A percentile compares a stretch with the other conserved stretches of the same genome.
phyloP scores from a whole-genome alignment of 2,888 invertebrate species.

The Trichopria drosophilae region DNA sequence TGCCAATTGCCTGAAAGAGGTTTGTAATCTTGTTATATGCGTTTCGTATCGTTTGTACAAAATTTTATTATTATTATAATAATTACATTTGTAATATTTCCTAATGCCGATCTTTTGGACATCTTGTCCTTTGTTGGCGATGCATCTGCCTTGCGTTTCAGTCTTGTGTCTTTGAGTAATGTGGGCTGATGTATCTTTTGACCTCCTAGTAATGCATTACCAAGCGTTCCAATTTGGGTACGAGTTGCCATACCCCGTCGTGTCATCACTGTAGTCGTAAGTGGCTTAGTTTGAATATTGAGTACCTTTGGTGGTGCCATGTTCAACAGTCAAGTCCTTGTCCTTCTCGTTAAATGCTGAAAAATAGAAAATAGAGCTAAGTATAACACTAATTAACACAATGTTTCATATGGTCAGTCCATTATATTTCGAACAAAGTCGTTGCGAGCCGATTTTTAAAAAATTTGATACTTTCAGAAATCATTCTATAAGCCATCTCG shows the following conservation, averaged over 20 bases:
- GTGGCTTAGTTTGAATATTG: conserved; percentile 60
- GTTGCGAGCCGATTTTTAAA: too few relatives aligned
- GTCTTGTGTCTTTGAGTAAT: conserved; percentile 61
- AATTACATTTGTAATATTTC: conserved; percentile 79
- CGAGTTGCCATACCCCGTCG: conserved; percentile 66
- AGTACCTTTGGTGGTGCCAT: conserved; percentile 70
- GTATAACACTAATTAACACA: too few relatives aligned
- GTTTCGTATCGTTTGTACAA: background rate
- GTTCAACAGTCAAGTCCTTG: conserved; percentile 62
- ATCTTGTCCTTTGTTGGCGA: conserved; percentile 76
- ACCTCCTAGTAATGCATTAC: conserved; percentile 27
- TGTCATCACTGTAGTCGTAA: conserved; percentile 56
- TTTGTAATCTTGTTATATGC: conserved; percentile 1
- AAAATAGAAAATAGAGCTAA: too few relatives aligned
- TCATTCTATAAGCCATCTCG: too few relatives aligned
- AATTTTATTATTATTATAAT: conserved; percentile 1
- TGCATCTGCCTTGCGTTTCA: conserved; percentile 80
- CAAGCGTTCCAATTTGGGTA: conserved; percentile 61
- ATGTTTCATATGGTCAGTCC: too few relatives aligned
- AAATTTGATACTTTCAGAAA: too few relatives aligned
- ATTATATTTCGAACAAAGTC: too few relatives aligned
- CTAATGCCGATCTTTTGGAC: conserved; percentile 81
- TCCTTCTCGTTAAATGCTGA: conserved; percentile 29
- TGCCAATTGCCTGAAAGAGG: conserved; percentile 49
- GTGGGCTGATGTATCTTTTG: conserved; percentile 59